Percentiles rank a stretch among this genome's conserved stretches.
Conservation (phyloP, 2,113 vertebrate genomes). For the Hippocampus mohnikei region DNA sequence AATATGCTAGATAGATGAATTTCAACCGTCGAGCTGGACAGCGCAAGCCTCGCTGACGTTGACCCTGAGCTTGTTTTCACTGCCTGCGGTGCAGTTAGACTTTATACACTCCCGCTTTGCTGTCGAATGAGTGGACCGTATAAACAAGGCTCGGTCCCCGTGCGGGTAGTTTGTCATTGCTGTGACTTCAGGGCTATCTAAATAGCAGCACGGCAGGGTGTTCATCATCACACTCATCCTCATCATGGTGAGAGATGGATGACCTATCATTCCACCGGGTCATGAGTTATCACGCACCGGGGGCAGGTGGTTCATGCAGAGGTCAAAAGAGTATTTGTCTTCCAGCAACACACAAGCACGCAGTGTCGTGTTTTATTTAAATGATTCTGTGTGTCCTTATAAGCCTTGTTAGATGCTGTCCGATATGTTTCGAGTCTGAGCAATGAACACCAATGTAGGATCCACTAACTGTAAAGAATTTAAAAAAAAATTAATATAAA, state of each 20-base stretch:
- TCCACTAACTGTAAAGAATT: neutral
- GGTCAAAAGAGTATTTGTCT: slow-evolving; percentile 64
- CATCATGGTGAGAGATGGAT: slow-evolving; percentile 56
- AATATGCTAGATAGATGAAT: too few relatives aligned
- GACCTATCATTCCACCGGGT: slow-evolving; percentile 45
- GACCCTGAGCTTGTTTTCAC: slow-evolving; percentile 32
- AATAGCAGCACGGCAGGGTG: slow-evolving; percentile 48
- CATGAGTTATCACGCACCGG: slow-evolving; percentile 61
- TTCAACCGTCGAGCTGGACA: too few relatives aligned
- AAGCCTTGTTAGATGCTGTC: neutral
- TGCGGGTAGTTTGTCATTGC: slow-evolving; percentile 59
- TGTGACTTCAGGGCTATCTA: slow-evolving; percentile 69
- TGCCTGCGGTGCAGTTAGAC: slow-evolving; percentile 39
- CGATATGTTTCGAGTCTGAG: neutral
- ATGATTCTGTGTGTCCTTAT: neutral
- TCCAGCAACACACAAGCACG: slow-evolving; percentile 8
- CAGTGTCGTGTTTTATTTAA: neutral
- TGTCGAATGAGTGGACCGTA: slow-evolving; percentile 34
- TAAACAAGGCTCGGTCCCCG: slow-evolving; percentile 49
- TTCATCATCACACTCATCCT: slow-evolving; percentile 65
- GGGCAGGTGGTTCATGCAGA: slow-evolving; percentile 52
- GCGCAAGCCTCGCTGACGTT: slow-evolving; percentile 7
- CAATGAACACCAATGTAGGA: neutral
- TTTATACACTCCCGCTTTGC: slow-evolving; percentile 20
- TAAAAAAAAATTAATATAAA: neutral